A percentile compares a stretch with the other conserved stretches of the same genome.
These are phyloP conservation scores for Phengaris arion DNA, from an alignment of 2,888 invertebrate genomes.

Conservation along the genomic window DNA sequence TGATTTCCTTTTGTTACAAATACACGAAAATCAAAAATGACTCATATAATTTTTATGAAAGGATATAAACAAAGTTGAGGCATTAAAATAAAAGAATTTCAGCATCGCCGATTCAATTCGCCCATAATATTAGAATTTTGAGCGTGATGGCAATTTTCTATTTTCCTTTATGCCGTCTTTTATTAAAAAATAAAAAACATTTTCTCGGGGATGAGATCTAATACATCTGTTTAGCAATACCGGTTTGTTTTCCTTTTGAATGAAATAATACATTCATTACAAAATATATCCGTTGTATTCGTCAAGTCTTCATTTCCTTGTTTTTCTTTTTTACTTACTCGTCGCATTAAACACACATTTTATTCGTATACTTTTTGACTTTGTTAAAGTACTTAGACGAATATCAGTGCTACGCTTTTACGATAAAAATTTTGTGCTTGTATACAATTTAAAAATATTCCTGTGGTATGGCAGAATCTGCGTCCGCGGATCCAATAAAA, in stretches of 20 bases:
- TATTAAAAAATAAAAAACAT: constrained; percentile 2
- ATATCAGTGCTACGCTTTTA: too few species aligned
- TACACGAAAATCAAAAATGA: neutral
- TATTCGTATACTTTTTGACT: too few species aligned
- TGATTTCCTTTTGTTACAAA: neutral
- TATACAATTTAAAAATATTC: too few species aligned
- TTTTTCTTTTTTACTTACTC: neutral
- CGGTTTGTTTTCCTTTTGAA: constrained; percentile 1
- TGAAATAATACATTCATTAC: constrained; percentile 12
- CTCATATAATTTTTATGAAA: neutral
- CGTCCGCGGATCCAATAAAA: too few species aligned
- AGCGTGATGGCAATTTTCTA: constrained; percentile 2
- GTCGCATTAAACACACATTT: too few species aligned
- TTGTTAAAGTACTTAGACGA: too few species aligned
- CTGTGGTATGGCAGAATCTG: too few species aligned
- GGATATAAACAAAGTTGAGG: neutral
- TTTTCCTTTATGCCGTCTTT: constrained; percentile 1
- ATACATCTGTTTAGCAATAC: constrained; percentile 13
- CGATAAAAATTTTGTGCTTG: too few species aligned
- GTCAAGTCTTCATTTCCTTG: neutral
- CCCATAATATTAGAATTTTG: neutral
- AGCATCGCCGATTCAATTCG: neutral
- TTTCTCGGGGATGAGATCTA: neutral
- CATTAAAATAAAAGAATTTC: constrained; percentile 15
- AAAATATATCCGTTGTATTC: neutral